These are phyloP conservation scores for Bungarus multicinctus DNA, from an alignment of 2,113 vertebrate genomes.

Conservation along the genomic window DNA sequence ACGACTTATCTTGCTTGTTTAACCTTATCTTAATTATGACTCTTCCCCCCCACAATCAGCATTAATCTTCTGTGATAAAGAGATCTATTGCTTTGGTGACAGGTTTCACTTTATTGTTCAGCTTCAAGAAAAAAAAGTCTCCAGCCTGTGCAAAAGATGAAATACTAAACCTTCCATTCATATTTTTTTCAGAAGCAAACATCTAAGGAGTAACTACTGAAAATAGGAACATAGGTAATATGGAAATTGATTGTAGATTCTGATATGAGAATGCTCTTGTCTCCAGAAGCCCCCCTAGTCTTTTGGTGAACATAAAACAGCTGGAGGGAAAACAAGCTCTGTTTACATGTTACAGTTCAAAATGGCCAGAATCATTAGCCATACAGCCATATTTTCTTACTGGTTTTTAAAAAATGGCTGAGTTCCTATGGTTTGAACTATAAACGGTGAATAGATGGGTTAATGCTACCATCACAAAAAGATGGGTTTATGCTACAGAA, in stretches of 20 bases:
- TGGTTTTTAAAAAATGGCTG: neutral
- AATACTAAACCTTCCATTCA: neutral
- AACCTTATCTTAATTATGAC: neutral
- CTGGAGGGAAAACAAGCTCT: neutral
- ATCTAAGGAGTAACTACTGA: neutral
- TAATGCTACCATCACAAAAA: neutral
- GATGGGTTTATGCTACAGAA: neutral
- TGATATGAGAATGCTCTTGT: neutral
- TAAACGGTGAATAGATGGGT: neutral
- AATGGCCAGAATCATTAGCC: neutral
- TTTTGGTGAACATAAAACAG: neutral
- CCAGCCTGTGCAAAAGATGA: neutral
- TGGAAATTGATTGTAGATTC: neutral
- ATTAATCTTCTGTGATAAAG: neutral
- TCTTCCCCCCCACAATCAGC: neutral
- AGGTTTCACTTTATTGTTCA: neutral
- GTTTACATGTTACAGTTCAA: neutral
- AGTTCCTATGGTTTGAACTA: neutral
- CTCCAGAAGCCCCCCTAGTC: neutral
- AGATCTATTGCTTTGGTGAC: neutral
- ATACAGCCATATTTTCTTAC: neutral
- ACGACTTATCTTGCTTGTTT: neutral
- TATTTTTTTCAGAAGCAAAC: neutral
- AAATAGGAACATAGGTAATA: neutral
- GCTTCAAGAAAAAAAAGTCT: neutral